These are phyloP conservation scores for Charina bottae DNA, from an alignment of 2,113 vertebrate species.

Conservation along the genomic window DNA sequence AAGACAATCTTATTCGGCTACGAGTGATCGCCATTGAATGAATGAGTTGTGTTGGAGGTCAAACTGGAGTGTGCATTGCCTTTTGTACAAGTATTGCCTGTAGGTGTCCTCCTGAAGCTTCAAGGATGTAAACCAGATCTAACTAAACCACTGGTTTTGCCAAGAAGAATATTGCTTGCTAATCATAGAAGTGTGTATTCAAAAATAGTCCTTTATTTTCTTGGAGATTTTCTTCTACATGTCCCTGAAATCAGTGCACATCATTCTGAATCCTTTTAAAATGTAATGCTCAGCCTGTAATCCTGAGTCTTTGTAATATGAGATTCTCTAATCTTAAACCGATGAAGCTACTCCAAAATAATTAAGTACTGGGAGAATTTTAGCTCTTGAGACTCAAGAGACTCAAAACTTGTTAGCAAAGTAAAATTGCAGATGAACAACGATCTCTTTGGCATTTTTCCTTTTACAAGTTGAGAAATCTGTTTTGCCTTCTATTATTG, in stretches of 20 bases:
- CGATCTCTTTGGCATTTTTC: slow-evolving; percentile 23
- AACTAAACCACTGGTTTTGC: too few species aligned
- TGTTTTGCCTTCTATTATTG: neutral
- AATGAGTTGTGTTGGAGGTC: neutral
- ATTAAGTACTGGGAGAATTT: neutral
- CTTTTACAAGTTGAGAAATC: slow-evolving; percentile 15
- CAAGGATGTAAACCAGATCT: neutral
- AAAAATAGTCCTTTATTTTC: neutral
- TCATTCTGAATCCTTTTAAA: slow-evolving; percentile 34
- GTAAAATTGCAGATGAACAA: slow-evolving; percentile 39
- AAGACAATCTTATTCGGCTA: too few species aligned
- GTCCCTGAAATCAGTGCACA: neutral
- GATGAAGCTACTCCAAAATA: neutral
- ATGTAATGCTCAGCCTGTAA: neutral
- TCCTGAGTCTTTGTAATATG: neutral
- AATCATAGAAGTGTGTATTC: neutral
- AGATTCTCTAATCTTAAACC: slow-evolving; percentile 1
- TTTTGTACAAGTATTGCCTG: neutral
- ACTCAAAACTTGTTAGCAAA: slow-evolving; percentile 14
- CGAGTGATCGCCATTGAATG: too few species aligned
- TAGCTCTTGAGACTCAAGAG: slow-evolving; percentile 8
- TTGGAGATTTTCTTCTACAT: neutral
- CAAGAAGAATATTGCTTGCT: neutral
- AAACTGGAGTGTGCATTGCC: neutral
- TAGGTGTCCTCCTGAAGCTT: too few species aligned